These are phyloP conservation scores for Nebria brevicollis DNA, from an alignment of 2,888 invertebrate species.

Conservation along the genomic window DNA sequence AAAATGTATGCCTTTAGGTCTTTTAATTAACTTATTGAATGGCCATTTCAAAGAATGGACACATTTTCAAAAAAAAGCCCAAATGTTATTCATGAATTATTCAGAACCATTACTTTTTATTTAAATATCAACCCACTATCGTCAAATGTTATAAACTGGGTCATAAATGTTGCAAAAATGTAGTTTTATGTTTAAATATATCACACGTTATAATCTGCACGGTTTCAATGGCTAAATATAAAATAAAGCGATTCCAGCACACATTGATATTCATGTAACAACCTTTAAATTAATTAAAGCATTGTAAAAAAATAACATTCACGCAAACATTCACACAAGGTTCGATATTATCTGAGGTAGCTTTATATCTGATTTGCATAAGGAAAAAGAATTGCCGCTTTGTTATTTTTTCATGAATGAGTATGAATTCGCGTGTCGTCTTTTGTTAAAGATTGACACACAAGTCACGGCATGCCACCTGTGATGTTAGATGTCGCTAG, in stretches of 20 bases:
- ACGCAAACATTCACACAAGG: background rate
- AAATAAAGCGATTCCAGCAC: background rate
- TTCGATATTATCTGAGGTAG: conserved; percentile 6
- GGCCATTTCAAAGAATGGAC: background rate
- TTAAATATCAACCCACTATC: background rate
- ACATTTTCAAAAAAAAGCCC: background rate
- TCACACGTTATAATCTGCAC: background rate
- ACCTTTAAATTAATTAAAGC: background rate
- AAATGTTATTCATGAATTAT: background rate
- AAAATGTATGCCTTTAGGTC: too few relatives aligned
- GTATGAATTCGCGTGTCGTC: conserved; percentile 11
- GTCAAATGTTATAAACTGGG: background rate
- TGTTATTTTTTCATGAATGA: conserved; percentile 11
- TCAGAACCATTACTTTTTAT: background rate
- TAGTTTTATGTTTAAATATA: background rate
- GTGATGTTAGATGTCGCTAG: background rate
- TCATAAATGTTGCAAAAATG: background rate
- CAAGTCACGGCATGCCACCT: conserved; percentile 4
- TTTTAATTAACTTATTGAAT: too few relatives aligned
- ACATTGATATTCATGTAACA: background rate
- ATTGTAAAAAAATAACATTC: background rate
- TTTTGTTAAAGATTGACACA: conserved; percentile 8
- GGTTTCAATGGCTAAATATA: background rate
- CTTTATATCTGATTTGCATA: conserved; percentile 11
- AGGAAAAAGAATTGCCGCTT: conserved; percentile 3